Conservation (phyloP, 2,888 invertebrate genomes). For the Galeopsomyia nigrocyanea region DNA sequence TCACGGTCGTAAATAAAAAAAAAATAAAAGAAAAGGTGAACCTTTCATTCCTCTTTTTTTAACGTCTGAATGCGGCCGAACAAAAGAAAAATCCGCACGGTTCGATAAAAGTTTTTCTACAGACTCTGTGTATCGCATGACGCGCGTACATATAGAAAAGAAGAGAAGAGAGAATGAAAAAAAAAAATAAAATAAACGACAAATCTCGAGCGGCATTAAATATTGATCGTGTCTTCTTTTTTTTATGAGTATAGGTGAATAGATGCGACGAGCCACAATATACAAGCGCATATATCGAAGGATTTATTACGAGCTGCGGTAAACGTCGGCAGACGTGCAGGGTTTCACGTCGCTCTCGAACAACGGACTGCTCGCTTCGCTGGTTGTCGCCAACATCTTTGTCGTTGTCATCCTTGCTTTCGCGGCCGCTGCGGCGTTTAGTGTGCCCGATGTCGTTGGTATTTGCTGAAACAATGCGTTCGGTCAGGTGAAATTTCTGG, state of each 20-base stretch:
- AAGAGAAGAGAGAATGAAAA: too few species aligned
- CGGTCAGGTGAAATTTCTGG: too few species aligned
- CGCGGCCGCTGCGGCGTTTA: constrained; percentile 50
- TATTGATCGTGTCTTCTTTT: too few species aligned
- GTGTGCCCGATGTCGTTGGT: constrained; percentile 60
- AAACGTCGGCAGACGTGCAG: constrained; percentile 59
- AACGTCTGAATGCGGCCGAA: too few species aligned
- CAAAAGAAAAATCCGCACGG: too few species aligned
- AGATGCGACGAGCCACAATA: not conserved
- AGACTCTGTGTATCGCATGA: too few species aligned
- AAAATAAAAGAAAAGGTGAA: not conserved
- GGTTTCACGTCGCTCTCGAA: constrained; percentile 57
- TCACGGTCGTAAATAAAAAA: not conserved
- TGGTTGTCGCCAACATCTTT: constrained; percentile 44
- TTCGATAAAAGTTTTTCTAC: too few species aligned
- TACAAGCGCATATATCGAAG: not conserved
- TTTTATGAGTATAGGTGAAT: not conserved
- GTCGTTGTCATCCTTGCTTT: constrained; percentile 52
- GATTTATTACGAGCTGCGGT: constrained; percentile 15
- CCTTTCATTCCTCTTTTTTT: constrained; percentile 3
- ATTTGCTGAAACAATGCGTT: constrained; percentile 55
- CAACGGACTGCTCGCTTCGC: constrained; percentile 53
- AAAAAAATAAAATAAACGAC: too few species aligned
- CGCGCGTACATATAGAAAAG: too few species aligned
- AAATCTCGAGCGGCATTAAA: too few species aligned